Base-by-base conservation (phyloP, 2,797 vertebrate genomes). In the Esox lucius region DNA sequence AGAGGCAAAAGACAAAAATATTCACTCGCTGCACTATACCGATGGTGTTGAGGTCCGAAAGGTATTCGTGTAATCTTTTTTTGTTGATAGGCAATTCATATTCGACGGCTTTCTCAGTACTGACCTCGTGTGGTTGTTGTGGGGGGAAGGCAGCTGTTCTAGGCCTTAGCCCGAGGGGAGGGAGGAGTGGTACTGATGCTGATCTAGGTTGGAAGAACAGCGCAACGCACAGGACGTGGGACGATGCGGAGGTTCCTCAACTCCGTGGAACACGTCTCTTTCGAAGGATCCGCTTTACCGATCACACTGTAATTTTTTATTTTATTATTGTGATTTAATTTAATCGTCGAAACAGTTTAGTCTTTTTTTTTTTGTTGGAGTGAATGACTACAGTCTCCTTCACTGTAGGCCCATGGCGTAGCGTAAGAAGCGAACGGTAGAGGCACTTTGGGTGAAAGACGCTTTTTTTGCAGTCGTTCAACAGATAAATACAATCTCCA, bases 141-240 rank as follows among this genome's bases (percentile, higher is more conserved):
- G 59, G 26, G 15, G 13, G 15, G 3, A 33, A 15, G 1, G 22
- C 22, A 11, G 56, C 1, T 15, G 16, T 26, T 28, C 7, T 26
- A 9, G 49, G 28, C 49, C 16, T 42, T 13, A 33, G 24, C 22
- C 17, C 8, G 8, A 2, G 12, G 39, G 59, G 5, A 12, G 5
- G 56, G 28, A 12, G 56, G 46, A 17, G 35, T 16, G 17, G 64
- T 77, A 19, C 74, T 80, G 88, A 75, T 92, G 90, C 90, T 94
- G 93, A 94, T 94, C 93, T 91, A 72, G 90, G 88, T 81, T 88
- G 74, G 87, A 85, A 59, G 24, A 33, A 42, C n/a, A 49, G 61
- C 19, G 61, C 61, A 59, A 46, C 49, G 75, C 71, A 82, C 87
- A 85, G 84, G 75, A 53, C n/a, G 39, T 42, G 4, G 59, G 81